A percentile compares a stretch with the other conserved stretches of the same genome.
phyloP scores from a whole-genome alignment of 1,140 invertebrate species.

The Penaeus chinensis region DNA sequence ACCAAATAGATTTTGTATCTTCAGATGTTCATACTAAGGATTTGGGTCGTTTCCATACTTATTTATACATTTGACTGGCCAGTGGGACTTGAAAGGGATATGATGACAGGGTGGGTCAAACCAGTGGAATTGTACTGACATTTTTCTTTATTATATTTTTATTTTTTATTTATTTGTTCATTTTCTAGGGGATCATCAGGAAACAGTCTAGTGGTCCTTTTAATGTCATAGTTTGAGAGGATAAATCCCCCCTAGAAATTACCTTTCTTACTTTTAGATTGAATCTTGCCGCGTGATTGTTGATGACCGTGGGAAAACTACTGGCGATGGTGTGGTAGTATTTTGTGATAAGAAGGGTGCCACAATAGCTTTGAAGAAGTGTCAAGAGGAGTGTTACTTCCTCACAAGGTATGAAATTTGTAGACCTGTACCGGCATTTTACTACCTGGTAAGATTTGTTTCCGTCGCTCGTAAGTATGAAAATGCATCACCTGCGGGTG shows the following conservation, averaged over 20 bases:
- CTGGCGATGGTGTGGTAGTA: constrained; percentile 98
- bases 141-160: too few relatives aligned
- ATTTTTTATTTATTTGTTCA: too few relatives aligned
- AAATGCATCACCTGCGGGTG: not conserved
- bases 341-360: constrained; percentile 92
- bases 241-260: constrained; percentile 35
- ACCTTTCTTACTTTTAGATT: constrained; percentile 71
- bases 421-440: not conserved
- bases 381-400: constrained; percentile 93
- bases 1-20: too few relatives aligned
- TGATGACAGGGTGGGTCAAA: too few relatives aligned
- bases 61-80: too few relatives aligned
- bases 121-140: too few relatives aligned
- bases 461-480: not conserved
- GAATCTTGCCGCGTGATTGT: constrained; percentile 94
- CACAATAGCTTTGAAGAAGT: constrained; percentile 85
- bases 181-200: too few relatives aligned
- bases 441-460: not conserved
- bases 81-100: too few relatives aligned
- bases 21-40: too few relatives aligned
- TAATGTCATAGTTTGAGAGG: constrained; percentile 2
- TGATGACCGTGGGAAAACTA: constrained; percentile 94
- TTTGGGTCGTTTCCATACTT: too few relatives aligned
- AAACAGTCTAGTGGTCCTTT: not conserved
- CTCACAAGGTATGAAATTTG: constrained; percentile 81